Evolutionary conservation across 1,140 invertebrate species (phyloP).

Genomic region (Bombus haemorrhoidalis): DNA sequence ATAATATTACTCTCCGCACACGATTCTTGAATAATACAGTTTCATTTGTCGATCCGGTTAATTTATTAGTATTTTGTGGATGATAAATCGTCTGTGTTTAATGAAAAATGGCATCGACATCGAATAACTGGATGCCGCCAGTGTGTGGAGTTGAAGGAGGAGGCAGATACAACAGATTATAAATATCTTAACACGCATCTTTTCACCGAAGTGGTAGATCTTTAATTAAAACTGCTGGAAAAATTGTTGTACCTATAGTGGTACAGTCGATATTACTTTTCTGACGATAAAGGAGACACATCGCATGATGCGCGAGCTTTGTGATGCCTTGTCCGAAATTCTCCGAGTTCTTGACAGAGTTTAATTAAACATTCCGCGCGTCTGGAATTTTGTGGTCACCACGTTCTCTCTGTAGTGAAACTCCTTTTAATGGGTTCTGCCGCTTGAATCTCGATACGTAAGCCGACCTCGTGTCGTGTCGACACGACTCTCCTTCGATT

Average conservation of each 20-base stretch:
- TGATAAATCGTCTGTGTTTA: background rate
- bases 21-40: background rate
- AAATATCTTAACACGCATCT: background rate
- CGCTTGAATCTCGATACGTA: conserved; percentile 24
- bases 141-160: background rate
- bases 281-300: conserved; percentile 33
- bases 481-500: background rate
- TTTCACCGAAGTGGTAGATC: background rate
- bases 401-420: conserved; percentile 35
- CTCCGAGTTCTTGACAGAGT: conserved; percentile 55
- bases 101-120: no score
- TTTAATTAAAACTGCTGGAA: conserved; percentile 6
- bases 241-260: background rate
- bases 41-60: background rate
- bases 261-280: background rate
- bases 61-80: background rate
- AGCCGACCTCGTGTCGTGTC: background rate
- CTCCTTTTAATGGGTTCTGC: conserved; percentile 35
- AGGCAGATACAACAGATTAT: background rate
- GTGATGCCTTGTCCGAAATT: conserved; percentile 47
- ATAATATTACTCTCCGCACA: no score
- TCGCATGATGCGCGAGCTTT: conserved; percentile 45
- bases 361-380: conserved; percentile 67
- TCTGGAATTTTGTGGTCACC: conserved; percentile 46
- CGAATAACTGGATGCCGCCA: background rate